Base-by-base conservation (phyloP, 2,888 invertebrate genomes). In the Macrophya annulata region DNA sequence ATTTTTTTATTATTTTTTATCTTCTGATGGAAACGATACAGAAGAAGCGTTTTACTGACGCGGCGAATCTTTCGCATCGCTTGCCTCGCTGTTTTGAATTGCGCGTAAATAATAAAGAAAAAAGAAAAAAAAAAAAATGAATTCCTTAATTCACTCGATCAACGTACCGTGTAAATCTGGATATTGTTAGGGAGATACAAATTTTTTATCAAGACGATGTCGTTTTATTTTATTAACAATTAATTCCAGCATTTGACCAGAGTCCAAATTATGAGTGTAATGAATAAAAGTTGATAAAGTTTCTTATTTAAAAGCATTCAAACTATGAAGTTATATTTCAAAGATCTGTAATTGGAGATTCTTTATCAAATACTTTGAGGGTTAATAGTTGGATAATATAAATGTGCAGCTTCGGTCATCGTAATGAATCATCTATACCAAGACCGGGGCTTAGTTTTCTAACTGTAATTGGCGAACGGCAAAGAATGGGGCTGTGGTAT, bases 11-110 rank as follows among this genome's bases (percentile, higher is more conserved):
- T 1, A 31, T 48, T 62, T 62, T 81, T 81, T 62, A 81, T 21
- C 62, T 43, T 81, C 3, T 12, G 43, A 81, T 81, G 43, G 51
- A 81, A 59, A 81, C 59, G 81, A 62, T 62, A 62, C 81, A 81
- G 81, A 81, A 59, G 17, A 21, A 15, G 6, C 21, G 37, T n/a
- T 37, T 40, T 81, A 62, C 81, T 81, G 81, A 81, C 62, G 21
- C 62, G 43, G 81, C 59, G 62, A 59, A 81, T 62, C 15, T 62
- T 62, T 81, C 62, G 62, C 40, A 5, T 40, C 62, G 81, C 59
- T 77, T 31, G 9, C 81, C 4, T 59, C 59, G 21, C 62, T 51
- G 40, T 81, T 81, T 81, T 43, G 59, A 62, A 62, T 59, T 62
- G 40, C 62, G n/a, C 21, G 9, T 9, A 48, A 21, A 31, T n/a